These are phyloP conservation scores for Eidolon helvum DNA, from an alignment of 2,113 vertebrate genomes.

Conservation along the genomic window DNA sequence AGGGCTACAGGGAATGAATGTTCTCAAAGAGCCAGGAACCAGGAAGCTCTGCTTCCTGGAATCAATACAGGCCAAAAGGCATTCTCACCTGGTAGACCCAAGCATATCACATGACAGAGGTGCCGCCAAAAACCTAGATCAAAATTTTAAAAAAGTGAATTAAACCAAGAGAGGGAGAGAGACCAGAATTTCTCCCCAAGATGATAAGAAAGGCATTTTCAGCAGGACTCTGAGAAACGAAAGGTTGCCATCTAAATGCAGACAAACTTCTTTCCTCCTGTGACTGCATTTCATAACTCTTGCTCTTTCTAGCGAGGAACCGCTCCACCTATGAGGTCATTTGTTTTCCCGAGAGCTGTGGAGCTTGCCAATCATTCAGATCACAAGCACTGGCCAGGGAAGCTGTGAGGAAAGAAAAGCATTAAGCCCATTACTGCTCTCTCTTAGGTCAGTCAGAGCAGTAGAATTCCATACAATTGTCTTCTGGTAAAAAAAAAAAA, in stretches of 20 bases:
- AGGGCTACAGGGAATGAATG: not conserved
- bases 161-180: slow-evolving; percentile 12
- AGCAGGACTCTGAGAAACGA: slow-evolving; percentile 48
- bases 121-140: slow-evolving; percentile 70
- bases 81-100: slow-evolving; percentile 67
- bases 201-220: slow-evolving; percentile 1
- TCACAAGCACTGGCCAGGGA: slow-evolving; percentile 67
- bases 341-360: slow-evolving; percentile 80
- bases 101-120: slow-evolving; percentile 56
- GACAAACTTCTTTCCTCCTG: slow-evolving; percentile 73
- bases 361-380: slow-evolving; percentile 74
- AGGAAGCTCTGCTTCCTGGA: slow-evolving; percentile 62
- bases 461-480: slow-evolving; percentile 73
- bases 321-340: slow-evolving; percentile 79
- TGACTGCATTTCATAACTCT: slow-evolving; percentile 76
- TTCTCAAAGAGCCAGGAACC: slow-evolving; percentile 58
- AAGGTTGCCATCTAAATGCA: slow-evolving; percentile 59
- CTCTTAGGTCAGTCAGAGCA: slow-evolving; percentile 68
- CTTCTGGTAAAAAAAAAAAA: slow-evolving; percentile 45
- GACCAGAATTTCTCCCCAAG: not conserved
- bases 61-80: slow-evolving; percentile 58
- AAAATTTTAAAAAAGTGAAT: slow-evolving; percentile 45
- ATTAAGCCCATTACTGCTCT: slow-evolving; percentile 70
- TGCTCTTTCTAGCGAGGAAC: slow-evolving; percentile 73
- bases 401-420: slow-evolving; percentile 57